Conservation (phyloP, 2,888 invertebrate species). For the Lypha dubia region DNA sequence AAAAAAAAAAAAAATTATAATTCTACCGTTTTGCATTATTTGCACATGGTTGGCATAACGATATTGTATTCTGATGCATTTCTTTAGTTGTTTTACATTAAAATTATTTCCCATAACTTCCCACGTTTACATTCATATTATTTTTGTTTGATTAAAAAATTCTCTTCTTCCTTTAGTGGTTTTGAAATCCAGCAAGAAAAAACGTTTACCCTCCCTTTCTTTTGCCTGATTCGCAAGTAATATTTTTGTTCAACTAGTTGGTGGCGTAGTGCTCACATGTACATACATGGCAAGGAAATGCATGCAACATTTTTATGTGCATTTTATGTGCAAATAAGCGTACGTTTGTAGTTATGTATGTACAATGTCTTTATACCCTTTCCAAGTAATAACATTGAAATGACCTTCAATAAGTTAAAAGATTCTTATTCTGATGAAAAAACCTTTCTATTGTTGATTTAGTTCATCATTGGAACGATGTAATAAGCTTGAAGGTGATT, state of each 20-base stretch:
- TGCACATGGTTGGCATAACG: too few relatives aligned
- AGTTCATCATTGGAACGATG: not conserved
- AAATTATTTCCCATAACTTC: conserved; percentile 9
- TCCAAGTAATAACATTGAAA: conserved; percentile 35
- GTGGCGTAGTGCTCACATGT: too few relatives aligned
- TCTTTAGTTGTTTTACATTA: not conserved
- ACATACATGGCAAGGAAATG: conserved; percentile 6
- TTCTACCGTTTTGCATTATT: too few relatives aligned
- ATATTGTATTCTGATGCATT: not conserved
- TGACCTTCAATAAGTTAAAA: conserved; percentile 38
- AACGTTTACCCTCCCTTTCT: not conserved
- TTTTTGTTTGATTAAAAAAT: not conserved
- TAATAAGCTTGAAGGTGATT: conserved; percentile 16
- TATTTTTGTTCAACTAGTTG: not conserved
- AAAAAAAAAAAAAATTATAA: too few relatives aligned
- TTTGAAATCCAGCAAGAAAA: not conserved
- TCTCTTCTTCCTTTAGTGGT: not conserved
- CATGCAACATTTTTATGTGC: conserved; percentile 13
- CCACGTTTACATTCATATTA: not conserved
- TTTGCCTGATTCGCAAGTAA: conserved; percentile 7
- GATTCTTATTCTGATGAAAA: not conserved
- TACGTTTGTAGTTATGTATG: not conserved
- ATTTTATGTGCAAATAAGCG: not conserved
- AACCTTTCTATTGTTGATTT: conserved; percentile 15
- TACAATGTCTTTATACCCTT: not conserved